Evolutionary conservation across 2,797 vertebrate genomes (phyloP).

Genomic region (Micromesistius poutassou): DNA sequence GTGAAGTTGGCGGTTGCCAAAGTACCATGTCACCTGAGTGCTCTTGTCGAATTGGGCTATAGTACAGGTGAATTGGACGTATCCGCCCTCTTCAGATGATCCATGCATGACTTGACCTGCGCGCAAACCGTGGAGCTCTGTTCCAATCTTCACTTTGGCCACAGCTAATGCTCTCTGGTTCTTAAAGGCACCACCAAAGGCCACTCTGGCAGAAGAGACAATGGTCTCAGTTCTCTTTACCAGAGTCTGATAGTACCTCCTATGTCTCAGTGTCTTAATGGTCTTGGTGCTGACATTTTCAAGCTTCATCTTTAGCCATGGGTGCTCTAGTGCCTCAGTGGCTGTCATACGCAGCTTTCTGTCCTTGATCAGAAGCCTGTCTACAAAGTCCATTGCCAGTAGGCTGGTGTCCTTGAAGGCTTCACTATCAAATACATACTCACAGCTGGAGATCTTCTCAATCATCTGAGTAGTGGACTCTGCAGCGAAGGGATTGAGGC

Average conservation of each 20-base stretch:
- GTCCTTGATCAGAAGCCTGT: conserved; percentile 92
- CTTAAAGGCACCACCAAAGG: conserved; percentile 89
- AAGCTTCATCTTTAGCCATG: conserved; percentile 91
- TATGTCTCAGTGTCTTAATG: conserved; percentile 93
- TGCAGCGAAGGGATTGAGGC: conserved; percentile 93
- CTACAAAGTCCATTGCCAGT: conserved; percentile 96
- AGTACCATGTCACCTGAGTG: conserved; percentile 94
- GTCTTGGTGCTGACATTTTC: conserved; percentile 87
- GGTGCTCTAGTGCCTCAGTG: conserved; percentile 89
- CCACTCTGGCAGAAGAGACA: conserved; percentile 88
- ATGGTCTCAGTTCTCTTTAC: conserved; percentile 89
- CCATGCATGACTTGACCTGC: conserved; percentile 89
- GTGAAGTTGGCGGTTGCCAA: conserved; percentile 88
- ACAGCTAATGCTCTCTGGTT: conserved; percentile 88
- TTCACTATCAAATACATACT: conserved; percentile 93
- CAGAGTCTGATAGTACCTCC: conserved; percentile 91
- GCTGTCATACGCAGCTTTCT: conserved; percentile 94
- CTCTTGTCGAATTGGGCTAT: conserved; percentile 89
- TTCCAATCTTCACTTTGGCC: conserved; percentile 93
- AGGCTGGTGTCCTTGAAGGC: conserved; percentile 91
- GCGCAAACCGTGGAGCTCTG: conserved; percentile 84
- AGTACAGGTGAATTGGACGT: conserved; percentile 87
- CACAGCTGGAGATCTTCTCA: conserved; percentile 91
- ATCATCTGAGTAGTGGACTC: conserved; percentile 92
- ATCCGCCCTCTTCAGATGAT: conserved; percentile 87